Evolutionary conservation across 1,140 invertebrate species (phyloP), one percentile per base, ranked within the genome.

Genomic region (Sarcophaga bullata): DNA sequence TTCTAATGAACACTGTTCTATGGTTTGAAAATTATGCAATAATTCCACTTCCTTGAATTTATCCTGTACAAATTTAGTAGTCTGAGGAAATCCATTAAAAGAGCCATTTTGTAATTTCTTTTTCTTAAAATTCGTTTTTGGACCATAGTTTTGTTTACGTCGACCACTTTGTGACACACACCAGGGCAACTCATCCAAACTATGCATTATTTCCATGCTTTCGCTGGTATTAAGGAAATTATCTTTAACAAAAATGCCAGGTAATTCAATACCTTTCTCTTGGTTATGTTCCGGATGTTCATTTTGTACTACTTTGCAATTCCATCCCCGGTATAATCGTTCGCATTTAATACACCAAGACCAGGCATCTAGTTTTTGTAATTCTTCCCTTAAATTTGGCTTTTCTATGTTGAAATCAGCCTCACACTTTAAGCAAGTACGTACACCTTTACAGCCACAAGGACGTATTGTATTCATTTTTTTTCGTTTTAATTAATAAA

Each of bases 41-140:
- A 95, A 85, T 8, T 92, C 89, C 25, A 95, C 87, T 10, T 82
- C 25, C 9, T 91, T 85, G 86, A 99, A 96, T 88, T 95, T 94
- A 0, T 96, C 92, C 86, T 99, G 95, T 25, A 99, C 90, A 89
- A 95, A 95, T 87, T 95, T 93, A 0, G 96, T 95, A 90, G 93
- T 96, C 37, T 88, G 86, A 4, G 98, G 98, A 90, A 99, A 97
- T 0, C 98, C 98, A 81, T 92, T 91, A 87, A 99, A 99, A 52
- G 92, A 90, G 0, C 95, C 96, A 75, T 94, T 83, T 83, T 93
- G 94, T 17, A 99, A 90, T 90, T 97, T 98, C 85, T 94, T 93
- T 88, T 97, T 98, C 87, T 99, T 99, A 88, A 99, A 99, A 91
- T 99, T 99, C 37, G 98, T 97, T 91, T 99, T 99, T 5, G 98